Conservation (phyloP, 2,888 invertebrate genomes). For the Pocota personata region DNA sequence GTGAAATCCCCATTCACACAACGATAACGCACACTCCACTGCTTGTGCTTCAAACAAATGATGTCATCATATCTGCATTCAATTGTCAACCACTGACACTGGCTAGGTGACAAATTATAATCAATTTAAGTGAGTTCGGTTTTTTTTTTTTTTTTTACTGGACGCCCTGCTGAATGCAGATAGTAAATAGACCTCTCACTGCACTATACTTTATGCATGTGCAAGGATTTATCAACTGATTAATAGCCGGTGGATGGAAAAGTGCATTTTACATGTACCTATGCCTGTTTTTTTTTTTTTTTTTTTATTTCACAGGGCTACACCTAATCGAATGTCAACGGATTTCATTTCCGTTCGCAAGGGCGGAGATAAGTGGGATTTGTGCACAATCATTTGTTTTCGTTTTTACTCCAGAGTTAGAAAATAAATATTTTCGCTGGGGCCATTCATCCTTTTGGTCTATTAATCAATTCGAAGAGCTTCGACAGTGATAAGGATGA, state of each 20-base stretch:
- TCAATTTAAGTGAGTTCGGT: conserved; percentile 65
- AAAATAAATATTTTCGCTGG: conserved; percentile 20
- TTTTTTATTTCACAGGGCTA: conserved; percentile 11
- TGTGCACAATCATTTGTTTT: conserved; percentile 71
- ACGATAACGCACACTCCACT: background rate
- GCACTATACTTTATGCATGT: conserved; percentile 14
- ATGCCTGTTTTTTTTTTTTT: background rate
- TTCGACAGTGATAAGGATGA: conserved; percentile 70
- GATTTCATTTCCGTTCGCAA: conserved; percentile 66
- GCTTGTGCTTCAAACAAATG: conserved; percentile 41
- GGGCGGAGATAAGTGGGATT: conserved; percentile 65
- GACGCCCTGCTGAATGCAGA: conserved; percentile 44
- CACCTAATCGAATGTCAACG: conserved; percentile 72
- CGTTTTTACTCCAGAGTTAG: conserved; percentile 34
- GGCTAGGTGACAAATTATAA: conserved; percentile 71
- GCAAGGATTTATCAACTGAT: conserved; percentile 65
- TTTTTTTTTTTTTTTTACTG: background rate
- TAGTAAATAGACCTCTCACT: conserved; percentile 54
- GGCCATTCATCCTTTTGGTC: conserved; percentile 54
- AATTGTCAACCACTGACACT: conserved; percentile 65
- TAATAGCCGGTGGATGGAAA: conserved; percentile 53
- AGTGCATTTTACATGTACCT: conserved; percentile 56
- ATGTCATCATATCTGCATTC: conserved; percentile 70
- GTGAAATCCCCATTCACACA: background rate
- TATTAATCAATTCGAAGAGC: conserved; percentile 67